These are phyloP conservation scores for Apis florea DNA, from an alignment of 1,140 invertebrate species.

Conservation along the genomic window DNA sequence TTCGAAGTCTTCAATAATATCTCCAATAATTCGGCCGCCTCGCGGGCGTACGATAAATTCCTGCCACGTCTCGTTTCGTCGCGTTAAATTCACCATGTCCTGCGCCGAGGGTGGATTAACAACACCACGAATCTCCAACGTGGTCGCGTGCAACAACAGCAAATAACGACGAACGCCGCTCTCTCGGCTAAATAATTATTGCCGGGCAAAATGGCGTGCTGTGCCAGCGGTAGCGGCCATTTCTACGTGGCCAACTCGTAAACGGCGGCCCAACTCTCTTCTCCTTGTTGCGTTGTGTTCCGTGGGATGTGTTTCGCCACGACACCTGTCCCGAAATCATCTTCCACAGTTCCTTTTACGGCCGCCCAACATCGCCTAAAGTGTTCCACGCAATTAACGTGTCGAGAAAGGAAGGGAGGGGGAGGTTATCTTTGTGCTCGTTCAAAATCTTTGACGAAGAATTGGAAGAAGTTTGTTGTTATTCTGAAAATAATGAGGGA, in stretches of 20 bases:
- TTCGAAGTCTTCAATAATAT: neutral
- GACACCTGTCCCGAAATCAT: neutral
- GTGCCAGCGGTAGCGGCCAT: slow-evolving; percentile 15
- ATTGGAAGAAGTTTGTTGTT: too few species aligned
- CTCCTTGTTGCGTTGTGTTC: neutral
- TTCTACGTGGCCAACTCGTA: slow-evolving; percentile 40
- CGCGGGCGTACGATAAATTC: neutral
- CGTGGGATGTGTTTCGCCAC: too few species aligned
- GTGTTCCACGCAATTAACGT: too few species aligned
- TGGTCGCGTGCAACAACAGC: slow-evolving; percentile 6
- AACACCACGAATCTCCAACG: neutral
- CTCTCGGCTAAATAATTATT: slow-evolving; percentile 25
- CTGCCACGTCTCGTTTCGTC: neutral
- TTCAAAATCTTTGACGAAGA: too few species aligned
- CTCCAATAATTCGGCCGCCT: neutral
- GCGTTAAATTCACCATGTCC: neutral
- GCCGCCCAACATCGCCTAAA: too few species aligned
- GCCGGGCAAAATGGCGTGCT: slow-evolving; percentile 23
- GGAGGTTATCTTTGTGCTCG: too few species aligned
- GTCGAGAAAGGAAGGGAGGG: too few species aligned
- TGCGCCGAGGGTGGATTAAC: neutral
- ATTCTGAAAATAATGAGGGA: too few species aligned
- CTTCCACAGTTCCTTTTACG: too few species aligned
- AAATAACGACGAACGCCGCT: slow-evolving; percentile 15
- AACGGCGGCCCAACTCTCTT: slow-evolving; percentile 3